Evolutionary conservation across 2,113 vertebrate genomes (phyloP), one percentile per base, ranked within the genome.

Genomic region (Addax nasomaculatus): DNA sequence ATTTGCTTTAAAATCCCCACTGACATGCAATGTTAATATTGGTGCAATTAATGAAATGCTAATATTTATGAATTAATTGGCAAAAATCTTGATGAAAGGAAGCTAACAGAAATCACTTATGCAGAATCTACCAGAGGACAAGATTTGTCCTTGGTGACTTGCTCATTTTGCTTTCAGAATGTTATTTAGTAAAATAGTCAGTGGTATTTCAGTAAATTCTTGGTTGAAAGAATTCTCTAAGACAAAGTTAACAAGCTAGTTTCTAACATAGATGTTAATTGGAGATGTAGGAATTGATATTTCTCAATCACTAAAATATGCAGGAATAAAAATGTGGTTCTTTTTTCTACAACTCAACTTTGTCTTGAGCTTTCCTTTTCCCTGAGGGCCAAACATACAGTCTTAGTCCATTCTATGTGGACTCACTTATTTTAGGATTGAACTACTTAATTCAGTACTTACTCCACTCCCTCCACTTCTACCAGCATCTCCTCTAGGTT

Each of bases 21-120:
- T 93, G 96, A 98, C 64, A 45, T 93, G 89, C 98, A 98, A 96
- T 98, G 96, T 83, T 98, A 98, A 98, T 98, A 97, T 98, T 98
- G 92, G 84, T 97, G 96, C 92, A 96, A 96, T 98, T 98, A 98
- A 98, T 97, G 96, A 95, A 97, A 98, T 97, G 96, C 96, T 97
- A 97, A 98, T 98, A 98, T 98, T 97, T 97, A 95, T 97, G 87
- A 97, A 97, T 97, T 98, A 98, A 97, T 98, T 98, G 97, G 79
- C 70, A 88, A 95, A 97, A 98, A 95, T 97, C 91, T 96, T 93
- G 97, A 98, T 98, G 96, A 97, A 98, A 96, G 93, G 60, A 96
- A 97, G 60, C 95, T 97, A 97, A 97, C 95, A 12, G 53, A 98
- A 89, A 96, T 96, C 95, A 96, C 79, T 98, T 98, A 96, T 92